These are phyloP conservation scores for Temnothorax rugatulus DNA, from an alignment of 2,888 invertebrate genomes.

Conservation along the genomic window DNA sequence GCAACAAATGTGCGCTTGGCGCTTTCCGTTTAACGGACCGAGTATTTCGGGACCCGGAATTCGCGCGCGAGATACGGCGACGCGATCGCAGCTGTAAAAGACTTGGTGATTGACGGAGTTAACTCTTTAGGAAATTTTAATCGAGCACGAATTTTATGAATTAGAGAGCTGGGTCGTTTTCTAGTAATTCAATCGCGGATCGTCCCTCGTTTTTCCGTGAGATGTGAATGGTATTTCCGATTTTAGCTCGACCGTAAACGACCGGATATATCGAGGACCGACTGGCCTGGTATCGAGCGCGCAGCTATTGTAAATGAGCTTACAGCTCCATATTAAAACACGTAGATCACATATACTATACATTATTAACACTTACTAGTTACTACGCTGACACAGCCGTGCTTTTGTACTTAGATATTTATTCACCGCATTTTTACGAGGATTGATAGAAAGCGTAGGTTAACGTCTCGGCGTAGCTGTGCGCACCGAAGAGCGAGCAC, in stretches of 20 bases:
- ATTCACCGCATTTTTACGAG: conserved; percentile 74
- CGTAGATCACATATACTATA: conserved; percentile 54
- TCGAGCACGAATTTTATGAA: not conserved
- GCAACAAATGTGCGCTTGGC: conserved; percentile 26
- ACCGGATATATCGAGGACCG: conserved; percentile 36
- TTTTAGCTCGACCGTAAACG: not conserved
- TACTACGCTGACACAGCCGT: conserved; percentile 64
- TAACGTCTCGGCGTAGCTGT: conserved; percentile 27
- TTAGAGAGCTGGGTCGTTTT: not conserved
- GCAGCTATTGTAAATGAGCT: conserved; percentile 33
- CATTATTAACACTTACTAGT: conserved; percentile 62
- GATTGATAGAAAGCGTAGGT: conserved; percentile 55
- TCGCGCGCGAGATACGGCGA: not conserved
- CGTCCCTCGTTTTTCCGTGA: not conserved
- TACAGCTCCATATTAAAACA: conserved; percentile 44
- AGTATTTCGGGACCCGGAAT: conserved; percentile 28
- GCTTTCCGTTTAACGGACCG: conserved; percentile 13
- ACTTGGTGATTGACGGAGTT: not conserved
- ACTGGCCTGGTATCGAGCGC: conserved; percentile 37
- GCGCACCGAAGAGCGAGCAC: conserved; percentile 30
- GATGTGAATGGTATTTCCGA: not conserved
- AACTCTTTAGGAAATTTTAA: not conserved
- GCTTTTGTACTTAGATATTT: conserved; percentile 84
- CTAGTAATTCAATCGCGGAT: not conserved
- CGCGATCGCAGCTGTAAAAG: not conserved